Percentiles rank a stretch among this genome's conserved stretches.
phyloP scores from a whole-genome alignment of 2,888 invertebrate genomes.

The Scaptomyza cyrtandrae region DNA sequence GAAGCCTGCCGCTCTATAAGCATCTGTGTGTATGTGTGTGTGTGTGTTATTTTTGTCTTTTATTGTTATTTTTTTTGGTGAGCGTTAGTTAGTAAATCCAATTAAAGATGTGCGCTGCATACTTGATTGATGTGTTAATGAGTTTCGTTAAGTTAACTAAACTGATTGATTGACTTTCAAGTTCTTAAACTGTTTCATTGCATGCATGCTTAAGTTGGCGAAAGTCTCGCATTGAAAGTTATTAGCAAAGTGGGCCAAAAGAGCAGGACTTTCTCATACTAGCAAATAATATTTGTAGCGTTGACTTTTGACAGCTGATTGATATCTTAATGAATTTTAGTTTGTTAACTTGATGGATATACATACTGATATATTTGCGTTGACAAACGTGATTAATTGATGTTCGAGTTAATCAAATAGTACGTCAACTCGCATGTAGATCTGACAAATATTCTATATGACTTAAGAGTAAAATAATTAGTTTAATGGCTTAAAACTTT shows the following conservation, averaged over 20 bases:
- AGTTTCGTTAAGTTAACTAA: constrained; percentile 25
- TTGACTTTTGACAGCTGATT: constrained; percentile 23
- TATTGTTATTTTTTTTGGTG: neutral
- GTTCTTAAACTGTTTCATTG: neutral
- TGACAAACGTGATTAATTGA: constrained; percentile 2
- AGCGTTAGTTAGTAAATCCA: constrained; percentile 20
- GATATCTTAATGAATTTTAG: constrained; percentile 24
- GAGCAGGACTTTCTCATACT: neutral
- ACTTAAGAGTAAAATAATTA: neutral
- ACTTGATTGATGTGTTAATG: constrained; percentile 56
- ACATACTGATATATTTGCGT: neutral
- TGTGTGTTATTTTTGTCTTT: neutral
- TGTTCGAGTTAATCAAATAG: neutral
- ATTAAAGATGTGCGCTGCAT: constrained; percentile 43
- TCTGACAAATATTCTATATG: neutral
- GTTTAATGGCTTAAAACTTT: neutral
- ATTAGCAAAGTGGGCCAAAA: neutral
- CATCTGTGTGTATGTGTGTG: neutral
- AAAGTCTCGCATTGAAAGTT: neutral
- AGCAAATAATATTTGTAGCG: neutral
- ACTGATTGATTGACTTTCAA: constrained; percentile 33
- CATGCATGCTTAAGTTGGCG: neutral
- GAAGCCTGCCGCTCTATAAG: constrained; percentile 19
- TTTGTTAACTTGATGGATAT: constrained; percentile 37
- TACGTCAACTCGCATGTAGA: neutral